Conservation (phyloP, 2,113 vertebrate genomes). For the Plestiodon gilberti region DNA sequence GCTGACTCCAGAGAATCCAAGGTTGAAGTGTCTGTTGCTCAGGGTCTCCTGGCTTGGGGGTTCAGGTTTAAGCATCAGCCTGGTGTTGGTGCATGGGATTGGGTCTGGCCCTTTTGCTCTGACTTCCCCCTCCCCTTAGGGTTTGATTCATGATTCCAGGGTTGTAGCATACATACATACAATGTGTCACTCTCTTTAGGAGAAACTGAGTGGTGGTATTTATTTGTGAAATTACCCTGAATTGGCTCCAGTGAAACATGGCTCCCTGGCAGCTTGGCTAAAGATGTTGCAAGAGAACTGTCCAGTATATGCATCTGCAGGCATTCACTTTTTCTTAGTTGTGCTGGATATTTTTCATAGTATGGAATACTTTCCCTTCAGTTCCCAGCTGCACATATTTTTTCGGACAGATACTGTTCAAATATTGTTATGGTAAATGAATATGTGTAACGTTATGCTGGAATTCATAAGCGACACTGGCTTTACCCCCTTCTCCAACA, state of each 20-base stretch:
- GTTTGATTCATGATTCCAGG: too few species aligned
- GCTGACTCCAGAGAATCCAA: too few species aligned
- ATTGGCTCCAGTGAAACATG: not conserved
- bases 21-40: too few species aligned
- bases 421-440: not conserved
- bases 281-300: not conserved
- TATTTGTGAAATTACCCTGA: not conserved
- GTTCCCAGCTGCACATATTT: not conserved
- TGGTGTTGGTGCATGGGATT: too few species aligned
- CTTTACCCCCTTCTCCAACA: not conserved
- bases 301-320: not conserved
- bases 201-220: not conserved
- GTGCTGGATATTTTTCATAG: not conserved
- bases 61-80: too few species aligned
- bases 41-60: too few species aligned
- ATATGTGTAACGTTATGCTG: accelerated
- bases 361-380: not conserved
- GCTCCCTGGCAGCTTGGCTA: not conserved
- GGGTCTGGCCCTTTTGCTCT: too few species aligned
- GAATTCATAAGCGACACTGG: not conserved
- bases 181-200: not conserved
- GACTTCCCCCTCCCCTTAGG: too few species aligned
- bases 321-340: not conserved
- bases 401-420: not conserved
- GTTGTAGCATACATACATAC: not conserved